Percentiles rank a stretch among this genome's conserved stretches.
Conservation (phyloP, 2,888 invertebrate species). For the Metellina segmentata region DNA sequence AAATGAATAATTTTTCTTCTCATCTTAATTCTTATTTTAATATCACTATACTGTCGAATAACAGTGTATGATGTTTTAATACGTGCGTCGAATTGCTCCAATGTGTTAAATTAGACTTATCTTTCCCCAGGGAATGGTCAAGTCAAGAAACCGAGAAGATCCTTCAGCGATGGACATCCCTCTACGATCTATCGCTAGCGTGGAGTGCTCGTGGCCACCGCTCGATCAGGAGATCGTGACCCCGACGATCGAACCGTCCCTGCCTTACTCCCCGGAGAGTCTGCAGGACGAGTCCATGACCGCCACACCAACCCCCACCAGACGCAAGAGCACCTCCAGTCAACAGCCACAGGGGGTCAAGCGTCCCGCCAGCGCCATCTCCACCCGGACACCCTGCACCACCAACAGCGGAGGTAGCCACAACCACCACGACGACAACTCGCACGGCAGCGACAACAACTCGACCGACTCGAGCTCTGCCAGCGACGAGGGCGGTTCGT, state of each 20-base stretch:
- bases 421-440: constrained; percentile 1
- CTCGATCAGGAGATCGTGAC: constrained; percentile 58
- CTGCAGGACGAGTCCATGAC: constrained; percentile 48
- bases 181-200: constrained; percentile 39
- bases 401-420: constrained; percentile 1
- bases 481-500: constrained; percentile 59
- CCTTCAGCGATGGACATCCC: constrained; percentile 66
- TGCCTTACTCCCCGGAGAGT: constrained; percentile 63
- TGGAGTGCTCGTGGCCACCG: constrained; percentile 67
- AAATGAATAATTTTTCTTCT: neutral
- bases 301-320: constrained; percentile 5
- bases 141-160: constrained; percentile 71
- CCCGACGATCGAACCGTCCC: constrained; percentile 61
- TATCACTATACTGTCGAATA: neutral
- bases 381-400: neutral
- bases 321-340: constrained; percentile 47
- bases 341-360: constrained; percentile 28
- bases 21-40: neutral
- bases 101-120: neutral
- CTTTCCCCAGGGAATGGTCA: constrained; percentile 70
- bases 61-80: too few species aligned
- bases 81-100: too few species aligned
- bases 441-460: constrained; percentile 43
- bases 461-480: constrained; percentile 76
- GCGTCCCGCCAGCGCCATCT: constrained; percentile 27